Conservation (phyloP, 2,797 vertebrate genomes). For the Parotocinclus haroldoi region DNA sequence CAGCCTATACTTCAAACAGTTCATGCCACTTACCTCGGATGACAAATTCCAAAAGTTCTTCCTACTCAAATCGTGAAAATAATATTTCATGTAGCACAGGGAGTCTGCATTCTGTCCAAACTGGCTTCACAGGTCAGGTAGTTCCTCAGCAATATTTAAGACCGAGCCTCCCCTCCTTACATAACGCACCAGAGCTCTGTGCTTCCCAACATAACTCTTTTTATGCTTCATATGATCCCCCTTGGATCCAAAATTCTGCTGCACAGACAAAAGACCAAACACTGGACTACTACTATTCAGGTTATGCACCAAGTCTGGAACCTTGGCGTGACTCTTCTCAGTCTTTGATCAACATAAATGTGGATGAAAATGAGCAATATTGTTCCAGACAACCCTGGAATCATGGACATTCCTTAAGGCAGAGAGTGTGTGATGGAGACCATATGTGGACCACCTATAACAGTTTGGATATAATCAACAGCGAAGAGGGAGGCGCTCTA, state of each 20-base stretch:
- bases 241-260: constrained; percentile 44
- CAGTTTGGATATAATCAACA: constrained; percentile 50
- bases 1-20: constrained; percentile 59
- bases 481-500: constrained; percentile 69
- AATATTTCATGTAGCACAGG: constrained; percentile 57
- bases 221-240: constrained; percentile 18
- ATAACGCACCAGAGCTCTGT: constrained; percentile 46
- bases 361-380: constrained; percentile 46
- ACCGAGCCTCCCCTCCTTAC: constrained; percentile 56
- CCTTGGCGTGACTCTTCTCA: constrained; percentile 42
- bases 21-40: constrained; percentile 61
- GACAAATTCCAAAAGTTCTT: constrained; percentile 48
- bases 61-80: constrained; percentile 47
- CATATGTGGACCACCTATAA: constrained; percentile 59
- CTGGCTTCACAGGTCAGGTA: constrained; percentile 43
- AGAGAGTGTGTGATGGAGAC: constrained; percentile 29
- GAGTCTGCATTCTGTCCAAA: constrained; percentile 56
- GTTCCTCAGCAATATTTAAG: constrained; percentile 49
- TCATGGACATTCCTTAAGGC: constrained; percentile 52
- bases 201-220: constrained; percentile 48
- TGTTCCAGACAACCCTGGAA: constrained; percentile 48
- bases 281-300: constrained; percentile 49
- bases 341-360: constrained; percentile 48
- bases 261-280: constrained; percentile 61
- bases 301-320: constrained; percentile 16